Evolutionary conservation across 2,113 vertebrate species (phyloP), one percentile per base, ranked within the genome.

Genomic region (Pterocles orientalis): DNA sequence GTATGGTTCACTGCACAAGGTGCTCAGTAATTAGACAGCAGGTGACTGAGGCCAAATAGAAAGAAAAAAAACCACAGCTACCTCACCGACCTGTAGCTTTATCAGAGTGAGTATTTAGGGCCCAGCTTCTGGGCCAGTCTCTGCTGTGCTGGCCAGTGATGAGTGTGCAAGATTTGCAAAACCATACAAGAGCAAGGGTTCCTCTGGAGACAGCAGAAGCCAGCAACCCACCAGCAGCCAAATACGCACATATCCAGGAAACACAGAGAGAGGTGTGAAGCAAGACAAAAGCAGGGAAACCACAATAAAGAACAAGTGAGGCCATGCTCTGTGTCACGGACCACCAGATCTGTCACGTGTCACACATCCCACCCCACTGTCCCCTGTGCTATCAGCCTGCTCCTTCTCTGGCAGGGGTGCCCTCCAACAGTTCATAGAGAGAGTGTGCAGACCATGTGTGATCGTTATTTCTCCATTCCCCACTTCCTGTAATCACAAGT

Each of bases 11-110:
- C 43, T 20, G 60, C 62, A 68, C 53, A 62, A 29, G 34, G 47
- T 31, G 26, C 18, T 90, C 82, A 66, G 45, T 82, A 86, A 96
- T 95, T 85, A 94, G 50, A 82, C 2, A 79, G 34, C 53, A 85
- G 89, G 18, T 48, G n/a, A 69, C 34, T 56, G 41, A 91, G 43
- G 53, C 47, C 39, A 87, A 83, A 92, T 6, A 41, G 70, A 83
- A 51, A 60, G 33, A 66, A 58, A 9, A 9, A 50, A 82, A 36
- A 75, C 88, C 81, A 36, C 33, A 68, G 47, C 50, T 68, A 33
- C 47, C 39, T 96, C 50, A 45, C 12, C 28, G 60, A 64, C 50
- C 54, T 39, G 18, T 62, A 75, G 19, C n/a, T 69, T 84, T 70
- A 62, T 58, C 34, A 68, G 41, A 66, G 15, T 39, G 43, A 82